phyloP scores from a whole-genome alignment of 1,140 invertebrate genomes.

The Euura saliciscinereae region DNA sequence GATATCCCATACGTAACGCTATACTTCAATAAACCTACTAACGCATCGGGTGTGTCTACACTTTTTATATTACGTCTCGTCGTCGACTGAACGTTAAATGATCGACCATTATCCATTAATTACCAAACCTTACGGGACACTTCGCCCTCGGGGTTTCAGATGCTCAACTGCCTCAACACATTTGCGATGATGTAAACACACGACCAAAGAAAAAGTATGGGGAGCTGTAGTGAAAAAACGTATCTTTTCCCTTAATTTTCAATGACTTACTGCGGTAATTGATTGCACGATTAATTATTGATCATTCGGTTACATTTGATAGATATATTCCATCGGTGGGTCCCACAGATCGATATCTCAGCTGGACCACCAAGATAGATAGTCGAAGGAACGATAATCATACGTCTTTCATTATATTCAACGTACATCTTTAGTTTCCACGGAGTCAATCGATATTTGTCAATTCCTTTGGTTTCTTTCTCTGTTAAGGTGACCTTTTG shows the following conservation, averaged over 20 bases:
- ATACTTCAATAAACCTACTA: not conserved
- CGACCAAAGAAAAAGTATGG: too few relatives aligned
- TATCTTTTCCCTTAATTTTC: too few relatives aligned
- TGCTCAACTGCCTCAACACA: too few relatives aligned
- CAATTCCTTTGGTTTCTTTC: too few relatives aligned
- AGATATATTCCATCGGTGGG: not conserved
- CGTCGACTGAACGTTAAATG: not conserved
- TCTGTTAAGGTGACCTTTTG: too few relatives aligned
- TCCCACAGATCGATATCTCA: not conserved
- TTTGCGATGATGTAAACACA: too few relatives aligned
- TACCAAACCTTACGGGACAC: not conserved
- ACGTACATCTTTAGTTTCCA: not conserved
- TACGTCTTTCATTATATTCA: constrained; percentile 4
- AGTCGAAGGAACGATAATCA: not conserved
- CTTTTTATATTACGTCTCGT: not conserved
- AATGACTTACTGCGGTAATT: not conserved
- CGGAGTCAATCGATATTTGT: not conserved
- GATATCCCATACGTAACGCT: not conserved
- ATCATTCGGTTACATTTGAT: not conserved
- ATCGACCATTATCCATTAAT: not conserved
- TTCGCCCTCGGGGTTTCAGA: not conserved
- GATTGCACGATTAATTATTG: not conserved
- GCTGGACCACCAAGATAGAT: not conserved
- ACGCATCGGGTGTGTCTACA: not conserved
- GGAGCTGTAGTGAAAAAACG: too few relatives aligned